Base-by-base conservation (phyloP, 2,888 invertebrate genomes). In the Dynastes hyllus region DNA sequence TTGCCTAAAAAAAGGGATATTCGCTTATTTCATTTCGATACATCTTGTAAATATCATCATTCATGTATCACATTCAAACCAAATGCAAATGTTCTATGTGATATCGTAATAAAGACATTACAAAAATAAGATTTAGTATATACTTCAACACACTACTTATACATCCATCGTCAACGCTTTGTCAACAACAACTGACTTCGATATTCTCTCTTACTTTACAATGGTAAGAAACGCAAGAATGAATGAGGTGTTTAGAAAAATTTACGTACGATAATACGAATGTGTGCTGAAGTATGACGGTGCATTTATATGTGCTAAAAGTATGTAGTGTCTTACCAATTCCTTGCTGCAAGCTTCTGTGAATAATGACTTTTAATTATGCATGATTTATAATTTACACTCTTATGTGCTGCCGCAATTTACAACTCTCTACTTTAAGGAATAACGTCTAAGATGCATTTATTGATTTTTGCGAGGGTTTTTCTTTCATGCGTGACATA, bases 21-120 rank as follows among this genome's bases (percentile, higher is more conserved):
- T 37, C 37, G 37, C 37, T 37, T 37, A 37, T 37, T 37, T 37
- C 37, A 37, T 37, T 37, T 66, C 37, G 37, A n/a, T 66, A 16
- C 32, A 66, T 16, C 32, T 66, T 55, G 53, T 71, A 37, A 55
- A 73, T 61, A 40, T 27, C 61, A 45, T 61, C 45, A 11, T 45
- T 45, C 11, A 45, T 8, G 2, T 1, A 11, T 51, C 50, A n/a
- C 63, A 27, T 29, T 5, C 11, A 22, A 22, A 61, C 73, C 73
- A 75, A 75, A 75, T 75, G 73, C 73, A 75, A 75, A 63, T 75
- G 73, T 75, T 75, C 73, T 75, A 45, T 9, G 73, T 61, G 73
- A 75, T 75, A 50, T 27, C 5, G 32, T 22, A 61, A 45, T 22
- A 45, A 27, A 45, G 61, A 75, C 27, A 40, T 16, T 27, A 45